Conservation (phyloP, 2,888 invertebrate genomes). For the Drosophila bunnanda region DNA sequence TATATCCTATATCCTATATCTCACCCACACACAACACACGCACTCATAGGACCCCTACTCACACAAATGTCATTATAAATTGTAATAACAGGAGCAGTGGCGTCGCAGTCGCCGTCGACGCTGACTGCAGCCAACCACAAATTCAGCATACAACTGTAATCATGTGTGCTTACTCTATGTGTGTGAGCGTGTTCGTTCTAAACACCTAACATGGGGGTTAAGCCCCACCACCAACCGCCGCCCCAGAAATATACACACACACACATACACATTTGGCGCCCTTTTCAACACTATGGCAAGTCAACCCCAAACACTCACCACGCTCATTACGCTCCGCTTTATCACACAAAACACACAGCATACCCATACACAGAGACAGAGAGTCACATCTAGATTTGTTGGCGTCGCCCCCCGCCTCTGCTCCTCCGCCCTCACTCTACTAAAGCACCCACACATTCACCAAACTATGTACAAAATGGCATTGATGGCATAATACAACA, state of each 20-base stretch:
- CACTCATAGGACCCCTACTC: constrained; percentile 32
- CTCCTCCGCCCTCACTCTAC: constrained; percentile 7
- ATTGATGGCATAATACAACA: constrained; percentile 79
- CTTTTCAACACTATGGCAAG: constrained; percentile 70
- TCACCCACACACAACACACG: constrained; percentile 43
- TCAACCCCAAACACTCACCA: constrained; percentile 62
- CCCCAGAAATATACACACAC: constrained; percentile 30
- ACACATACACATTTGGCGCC: constrained; percentile 71
- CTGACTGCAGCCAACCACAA: constrained; percentile 73
- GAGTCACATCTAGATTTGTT: constrained; percentile 54
- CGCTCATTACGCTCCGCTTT: constrained; percentile 79
- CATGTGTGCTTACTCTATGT: constrained; percentile 67
- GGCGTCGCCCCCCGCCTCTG: constrained; percentile 6
- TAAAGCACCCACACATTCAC: constrained; percentile 35
- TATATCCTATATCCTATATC: constrained; percentile 62
- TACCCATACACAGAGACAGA: constrained; percentile 17
- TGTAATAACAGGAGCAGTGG: constrained; percentile 78
- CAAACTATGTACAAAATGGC: constrained; percentile 76
- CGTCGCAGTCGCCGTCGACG: constrained; percentile 38
- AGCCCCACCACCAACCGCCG: constrained; percentile 18
- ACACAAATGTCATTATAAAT: constrained; percentile 82
- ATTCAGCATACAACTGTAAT: constrained; percentile 81
- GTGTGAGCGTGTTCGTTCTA: constrained; percentile 59
- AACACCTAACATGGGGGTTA: constrained; percentile 65
- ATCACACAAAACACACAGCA: constrained; percentile 57